Evolutionary conservation across 2,797 vertebrate genomes (phyloP).

Genomic region (Rhodeus uyekii): DNA sequence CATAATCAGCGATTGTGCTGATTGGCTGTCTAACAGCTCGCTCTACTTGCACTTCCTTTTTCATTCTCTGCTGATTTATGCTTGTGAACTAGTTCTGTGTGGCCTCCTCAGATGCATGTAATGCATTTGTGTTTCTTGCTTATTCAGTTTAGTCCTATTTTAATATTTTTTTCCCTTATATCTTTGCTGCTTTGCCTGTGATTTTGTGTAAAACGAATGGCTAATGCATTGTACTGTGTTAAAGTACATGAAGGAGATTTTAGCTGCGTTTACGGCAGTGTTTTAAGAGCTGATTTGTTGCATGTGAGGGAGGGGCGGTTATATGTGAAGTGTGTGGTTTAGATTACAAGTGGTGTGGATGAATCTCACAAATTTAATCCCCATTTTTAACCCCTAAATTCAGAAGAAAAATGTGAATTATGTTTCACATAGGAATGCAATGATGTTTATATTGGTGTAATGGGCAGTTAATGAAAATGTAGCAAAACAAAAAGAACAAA

Average conservation of each 20-base stretch:
- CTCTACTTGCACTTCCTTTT: background rate
- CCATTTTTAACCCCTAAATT: background rate
- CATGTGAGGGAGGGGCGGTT: conserved; percentile 42
- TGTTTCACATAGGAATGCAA: background rate
- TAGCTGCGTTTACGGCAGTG: background rate
- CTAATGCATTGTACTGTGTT: background rate
- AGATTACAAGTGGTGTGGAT: background rate
- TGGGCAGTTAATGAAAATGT: background rate
- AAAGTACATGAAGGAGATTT: background rate
- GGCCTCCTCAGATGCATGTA: background rate
- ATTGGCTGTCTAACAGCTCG: conserved; percentile 16
- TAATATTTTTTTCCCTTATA: background rate
- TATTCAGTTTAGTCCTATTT: background rate
- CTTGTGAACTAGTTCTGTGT: conserved; percentile 2
- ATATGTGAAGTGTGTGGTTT: conserved; percentile 27
- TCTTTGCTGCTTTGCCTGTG: conserved; percentile 40
- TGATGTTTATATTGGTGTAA: background rate
- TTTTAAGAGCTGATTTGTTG: conserved; percentile 24
- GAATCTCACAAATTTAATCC: background rate
- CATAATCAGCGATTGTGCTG: conserved; percentile 53
- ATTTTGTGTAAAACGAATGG: background rate
- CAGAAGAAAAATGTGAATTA: background rate
- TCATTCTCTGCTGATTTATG: background rate
- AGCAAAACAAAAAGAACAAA: background rate
- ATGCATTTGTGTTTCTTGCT: background rate